phyloP scores from a whole-genome alignment of 2,113 vertebrate genomes.

The Chlamydotis undulata region DNA sequence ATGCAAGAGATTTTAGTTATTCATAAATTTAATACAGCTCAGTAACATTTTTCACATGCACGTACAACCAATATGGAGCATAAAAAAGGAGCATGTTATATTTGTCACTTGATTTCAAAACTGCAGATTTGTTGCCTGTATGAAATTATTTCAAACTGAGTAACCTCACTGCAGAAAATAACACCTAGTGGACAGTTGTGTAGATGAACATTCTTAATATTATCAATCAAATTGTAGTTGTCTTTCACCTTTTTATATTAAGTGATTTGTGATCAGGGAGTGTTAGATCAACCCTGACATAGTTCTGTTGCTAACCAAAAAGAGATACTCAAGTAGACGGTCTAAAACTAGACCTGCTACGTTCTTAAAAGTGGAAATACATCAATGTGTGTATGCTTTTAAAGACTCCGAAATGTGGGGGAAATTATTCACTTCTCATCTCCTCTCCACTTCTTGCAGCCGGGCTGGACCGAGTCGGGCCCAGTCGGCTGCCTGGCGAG shows the following conservation, averaged over 20 bases:
- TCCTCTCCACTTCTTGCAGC: no score
- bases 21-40: conserved; percentile 21
- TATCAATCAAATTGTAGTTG: background rate
- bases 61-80: background rate
- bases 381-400: background rate
- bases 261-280: background rate
- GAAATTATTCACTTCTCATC: background rate
- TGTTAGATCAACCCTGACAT: background rate
- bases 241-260: conserved; percentile 4
- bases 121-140: background rate
- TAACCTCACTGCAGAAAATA: conserved; percentile 6
- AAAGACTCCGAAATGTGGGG: background rate
- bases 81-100: background rate
- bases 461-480: no score
- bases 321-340: background rate
- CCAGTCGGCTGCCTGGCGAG: no score
- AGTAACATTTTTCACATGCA: background rate
- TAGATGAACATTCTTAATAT: background rate
- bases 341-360: background rate
- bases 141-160: background rate
- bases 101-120: background rate
- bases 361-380: background rate
- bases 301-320: background rate
- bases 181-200: background rate
- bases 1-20: conserved; percentile 24